These are phyloP conservation scores for Paramisgurnus dabryanus DNA, from an alignment of 2,113 vertebrate species.

Conservation along the genomic window DNA sequence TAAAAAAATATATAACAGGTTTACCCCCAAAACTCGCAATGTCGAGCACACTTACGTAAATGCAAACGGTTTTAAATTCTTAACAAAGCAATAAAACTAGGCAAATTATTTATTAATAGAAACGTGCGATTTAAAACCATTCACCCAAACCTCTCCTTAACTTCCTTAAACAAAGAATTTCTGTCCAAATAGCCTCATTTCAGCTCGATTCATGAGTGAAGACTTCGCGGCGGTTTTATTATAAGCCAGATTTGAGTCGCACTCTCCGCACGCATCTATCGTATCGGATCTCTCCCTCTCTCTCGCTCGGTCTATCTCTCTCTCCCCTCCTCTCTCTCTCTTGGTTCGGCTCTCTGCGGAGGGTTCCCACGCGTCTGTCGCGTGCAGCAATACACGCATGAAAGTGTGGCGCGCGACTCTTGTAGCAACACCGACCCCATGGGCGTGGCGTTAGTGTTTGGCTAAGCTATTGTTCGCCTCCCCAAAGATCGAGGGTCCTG, in stretches of 20 bases:
- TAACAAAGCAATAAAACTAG: not conserved
- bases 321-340: not conserved
- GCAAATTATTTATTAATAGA: not conserved
- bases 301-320: not conserved
- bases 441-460: slow-evolving; percentile 70
- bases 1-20: not conserved
- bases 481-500: slow-evolving; percentile 13
- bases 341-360: slow-evolving; percentile 1
- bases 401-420: slow-evolving; percentile 64
- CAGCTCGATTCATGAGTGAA: not conserved
- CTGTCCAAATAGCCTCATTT: slow-evolving; percentile 2
- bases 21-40: not conserved
- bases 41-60: not conserved
- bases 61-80: not conserved
- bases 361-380: slow-evolving; percentile 70
- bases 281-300: not conserved
- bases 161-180: not conserved
- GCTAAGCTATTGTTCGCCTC: slow-evolving; percentile 47
- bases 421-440: slow-evolving; percentile 65
- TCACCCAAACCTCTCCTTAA: not conserved
- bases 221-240: not conserved
- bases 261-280: not conserved
- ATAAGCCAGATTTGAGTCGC: not conserved
- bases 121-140: not conserved
- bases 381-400: slow-evolving; percentile 66